Conservation (phyloP, 2,113 vertebrate genomes). For the Salvelinus sp. region DNA sequence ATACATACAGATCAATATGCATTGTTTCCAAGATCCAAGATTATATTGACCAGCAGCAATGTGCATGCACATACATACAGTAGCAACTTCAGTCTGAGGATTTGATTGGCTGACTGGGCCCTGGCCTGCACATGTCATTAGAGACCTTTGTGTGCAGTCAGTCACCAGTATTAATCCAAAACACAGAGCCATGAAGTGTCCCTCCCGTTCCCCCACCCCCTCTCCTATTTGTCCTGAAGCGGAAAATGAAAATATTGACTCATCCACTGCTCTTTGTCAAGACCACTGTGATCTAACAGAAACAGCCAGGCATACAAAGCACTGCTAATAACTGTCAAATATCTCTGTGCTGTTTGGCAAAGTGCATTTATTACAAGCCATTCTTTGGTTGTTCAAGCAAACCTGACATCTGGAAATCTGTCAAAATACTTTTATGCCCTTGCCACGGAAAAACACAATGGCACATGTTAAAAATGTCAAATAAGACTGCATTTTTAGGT, state of each 20-base stretch:
- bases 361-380: not conserved
- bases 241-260: constrained; percentile 22
- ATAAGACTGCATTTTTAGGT: too few relatives aligned
- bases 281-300: constrained; percentile 6
- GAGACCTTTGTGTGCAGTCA: not conserved
- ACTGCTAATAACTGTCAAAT: constrained; percentile 3
- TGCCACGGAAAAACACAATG: too few relatives aligned
- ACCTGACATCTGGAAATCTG: not conserved
- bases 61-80: not conserved
- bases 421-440: not conserved
- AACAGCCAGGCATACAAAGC: constrained; percentile 6
- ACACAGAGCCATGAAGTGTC: not conserved
- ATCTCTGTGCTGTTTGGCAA: not conserved
- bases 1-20: not conserved
- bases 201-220: too few relatives aligned
- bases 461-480: too few relatives aligned
- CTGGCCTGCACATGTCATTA: not conserved
- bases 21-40: not conserved
- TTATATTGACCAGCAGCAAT: not conserved
- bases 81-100: not conserved
- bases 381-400: not conserved
- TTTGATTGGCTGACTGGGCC: not conserved
- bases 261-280: constrained; percentile 4
- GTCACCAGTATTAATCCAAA: not conserved
- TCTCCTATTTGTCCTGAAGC: not conserved